phyloP scores from a whole-genome alignment of 2,113 vertebrate species.

The Casuarius casuarius region DNA sequence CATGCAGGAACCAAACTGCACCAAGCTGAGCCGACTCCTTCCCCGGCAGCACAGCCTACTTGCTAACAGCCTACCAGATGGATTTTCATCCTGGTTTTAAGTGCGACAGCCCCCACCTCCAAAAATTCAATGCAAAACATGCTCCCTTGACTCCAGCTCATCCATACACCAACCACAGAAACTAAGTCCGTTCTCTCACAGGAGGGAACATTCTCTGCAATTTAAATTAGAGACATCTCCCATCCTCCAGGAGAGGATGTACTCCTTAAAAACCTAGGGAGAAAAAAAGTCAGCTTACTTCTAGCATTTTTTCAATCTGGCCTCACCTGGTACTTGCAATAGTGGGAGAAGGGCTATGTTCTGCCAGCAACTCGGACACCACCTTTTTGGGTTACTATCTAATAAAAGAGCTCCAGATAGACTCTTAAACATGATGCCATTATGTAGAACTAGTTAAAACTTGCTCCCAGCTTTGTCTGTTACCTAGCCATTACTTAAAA shows the following conservation, averaged over 20 bases:
- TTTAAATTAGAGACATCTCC: background rate
- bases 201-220: background rate
- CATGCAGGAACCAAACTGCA: fast-evolving
- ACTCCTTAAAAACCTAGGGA: background rate
- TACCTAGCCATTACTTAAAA: background rate
- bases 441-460: fast-evolving
- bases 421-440: background rate
- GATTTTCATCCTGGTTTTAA: background rate
- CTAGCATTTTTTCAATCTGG: background rate
- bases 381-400: fast-evolving
- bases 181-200: fast-evolving
- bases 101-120: background rate
- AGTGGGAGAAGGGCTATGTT: background rate
- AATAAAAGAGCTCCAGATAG: background rate
- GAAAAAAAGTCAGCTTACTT: background rate
- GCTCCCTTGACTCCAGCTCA: background rate
- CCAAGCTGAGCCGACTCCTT: fast-evolving
- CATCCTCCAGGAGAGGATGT: background rate
- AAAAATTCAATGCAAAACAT: background rate
- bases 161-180: background rate
- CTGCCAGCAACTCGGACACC: background rate
- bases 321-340: no score
- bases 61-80: fast-evolving
- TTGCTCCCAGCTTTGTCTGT: fast-evolving
- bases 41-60: background rate